Evolutionary conservation across 2,888 invertebrate genomes (phyloP).

Genomic region (Odontothrips loti): DNA sequence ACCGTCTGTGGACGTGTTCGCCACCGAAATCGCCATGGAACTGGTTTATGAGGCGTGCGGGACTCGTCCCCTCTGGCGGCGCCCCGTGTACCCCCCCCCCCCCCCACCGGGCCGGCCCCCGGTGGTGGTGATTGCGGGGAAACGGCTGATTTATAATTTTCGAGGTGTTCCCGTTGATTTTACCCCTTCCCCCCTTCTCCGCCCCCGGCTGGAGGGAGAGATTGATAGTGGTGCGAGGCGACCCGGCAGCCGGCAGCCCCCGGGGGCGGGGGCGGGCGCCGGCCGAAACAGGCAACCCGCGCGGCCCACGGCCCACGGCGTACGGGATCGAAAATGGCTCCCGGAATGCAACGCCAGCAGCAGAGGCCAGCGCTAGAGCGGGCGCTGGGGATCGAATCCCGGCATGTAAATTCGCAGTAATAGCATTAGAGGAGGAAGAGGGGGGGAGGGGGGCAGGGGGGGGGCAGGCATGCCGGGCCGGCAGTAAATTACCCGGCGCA

Average conservation of each 20-base stretch:
- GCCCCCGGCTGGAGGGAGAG: neutral
- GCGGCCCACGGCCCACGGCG: too few relatives aligned
- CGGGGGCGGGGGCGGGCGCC: neutral
- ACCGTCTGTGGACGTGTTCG: too few relatives aligned
- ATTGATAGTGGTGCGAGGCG: neutral
- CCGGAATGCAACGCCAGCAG: too few relatives aligned
- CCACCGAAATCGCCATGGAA: too few relatives aligned
- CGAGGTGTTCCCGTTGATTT: slow-evolving; percentile 19
- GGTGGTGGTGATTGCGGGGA: neutral
- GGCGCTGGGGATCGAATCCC: too few relatives aligned
- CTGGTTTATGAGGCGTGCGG: too few relatives aligned
- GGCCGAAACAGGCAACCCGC: too few relatives aligned
- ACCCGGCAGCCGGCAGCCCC: neutral
- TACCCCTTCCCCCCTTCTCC: neutral
- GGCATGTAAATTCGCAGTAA: too few relatives aligned
- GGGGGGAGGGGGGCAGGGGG: neutral
- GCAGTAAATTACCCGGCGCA: too few relatives aligned
- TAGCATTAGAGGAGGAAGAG: neutral
- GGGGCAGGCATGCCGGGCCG: neutral
- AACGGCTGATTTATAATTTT: slow-evolving; percentile 25
- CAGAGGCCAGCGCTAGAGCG: too few relatives aligned
- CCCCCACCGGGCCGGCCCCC: neutral
- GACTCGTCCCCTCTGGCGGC: too few relatives aligned
- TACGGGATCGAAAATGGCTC: too few relatives aligned
- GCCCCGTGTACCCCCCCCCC: neutral